A percentile compares a stretch with the other conserved stretches of the same genome.
Evolutionary conservation across 2,797 vertebrate genomes (phyloP).

Genomic region (Novumbra hubbsi): DNA sequence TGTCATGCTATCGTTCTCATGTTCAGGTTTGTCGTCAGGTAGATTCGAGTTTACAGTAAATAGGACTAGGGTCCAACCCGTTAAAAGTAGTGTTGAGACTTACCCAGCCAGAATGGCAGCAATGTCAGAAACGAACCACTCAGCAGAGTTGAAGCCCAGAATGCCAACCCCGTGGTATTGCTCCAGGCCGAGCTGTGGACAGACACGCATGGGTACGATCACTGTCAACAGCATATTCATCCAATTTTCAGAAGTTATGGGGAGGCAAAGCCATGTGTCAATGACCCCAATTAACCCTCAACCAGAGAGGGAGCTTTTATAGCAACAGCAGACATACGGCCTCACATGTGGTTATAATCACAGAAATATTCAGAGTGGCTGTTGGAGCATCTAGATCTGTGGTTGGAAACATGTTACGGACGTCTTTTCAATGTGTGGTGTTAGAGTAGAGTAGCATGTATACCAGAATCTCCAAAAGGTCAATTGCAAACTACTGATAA

Average conservation of each 20-base stretch:
- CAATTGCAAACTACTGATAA: too few relatives aligned
- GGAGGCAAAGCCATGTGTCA: background rate
- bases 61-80: background rate
- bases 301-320: background rate
- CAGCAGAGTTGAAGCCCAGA: slow-evolving; percentile 88
- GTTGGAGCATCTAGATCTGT: background rate
- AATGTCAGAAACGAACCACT: slow-evolving; percentile 90
- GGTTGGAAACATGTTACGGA: too few relatives aligned
- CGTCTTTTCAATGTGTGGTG: too few relatives aligned
- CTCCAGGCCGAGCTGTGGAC: slow-evolving; percentile 85
- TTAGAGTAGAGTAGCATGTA: too few relatives aligned
- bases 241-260: background rate
- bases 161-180: slow-evolving; percentile 89
- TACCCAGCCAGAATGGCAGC: slow-evolving; percentile 91
- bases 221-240: background rate
- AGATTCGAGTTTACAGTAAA: background rate
- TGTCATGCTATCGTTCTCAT: background rate
- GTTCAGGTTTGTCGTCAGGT: background rate
- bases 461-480: too few relatives aligned
- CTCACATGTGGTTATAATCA: slow-evolving; percentile 6
- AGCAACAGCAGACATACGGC: background rate
- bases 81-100: slow-evolving; percentile 44
- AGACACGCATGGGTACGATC: slow-evolving; percentile 29
- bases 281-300: background rate
- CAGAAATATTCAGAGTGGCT: background rate